These are phyloP conservation scores for Cybosia mesomella DNA, from an alignment of 2,888 invertebrate genomes.

Conservation along the genomic window DNA sequence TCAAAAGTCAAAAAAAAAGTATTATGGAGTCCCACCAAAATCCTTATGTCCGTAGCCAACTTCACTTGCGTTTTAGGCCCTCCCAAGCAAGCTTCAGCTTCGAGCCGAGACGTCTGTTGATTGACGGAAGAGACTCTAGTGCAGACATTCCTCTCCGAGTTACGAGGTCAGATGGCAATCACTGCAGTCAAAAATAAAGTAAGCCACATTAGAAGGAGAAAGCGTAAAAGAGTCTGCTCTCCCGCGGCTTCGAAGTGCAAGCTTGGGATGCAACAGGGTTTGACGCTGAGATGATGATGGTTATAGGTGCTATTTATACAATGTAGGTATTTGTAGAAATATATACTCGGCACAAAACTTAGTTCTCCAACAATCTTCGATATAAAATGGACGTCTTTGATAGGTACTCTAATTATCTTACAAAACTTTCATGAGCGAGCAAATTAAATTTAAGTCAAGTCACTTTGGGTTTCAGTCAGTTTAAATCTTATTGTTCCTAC, in stretches of 20 bases:
- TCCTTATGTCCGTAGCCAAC: no score
- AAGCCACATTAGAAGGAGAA: background rate
- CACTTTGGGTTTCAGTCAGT: background rate
- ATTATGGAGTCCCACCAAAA: background rate
- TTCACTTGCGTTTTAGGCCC: no score
- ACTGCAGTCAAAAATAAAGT: background rate
- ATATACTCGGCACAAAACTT: background rate
- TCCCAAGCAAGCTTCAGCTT: no score
- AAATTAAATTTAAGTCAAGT: constrained; percentile 3
- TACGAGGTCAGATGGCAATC: background rate
- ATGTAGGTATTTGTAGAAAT: background rate
- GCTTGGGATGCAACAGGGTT: background rate
- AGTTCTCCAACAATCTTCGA: background rate
- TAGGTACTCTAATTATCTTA: constrained; percentile 1
- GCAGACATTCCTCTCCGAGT: background rate
- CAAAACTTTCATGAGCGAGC: background rate
- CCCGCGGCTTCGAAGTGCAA: background rate
- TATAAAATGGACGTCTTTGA: background rate
- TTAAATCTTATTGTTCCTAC: background rate
- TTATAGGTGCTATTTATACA: background rate
- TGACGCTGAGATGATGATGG: background rate
- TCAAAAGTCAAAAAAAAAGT: no score
- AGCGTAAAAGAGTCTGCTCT: background rate
- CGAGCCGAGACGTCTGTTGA: background rate
- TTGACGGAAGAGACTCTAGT: background rate